Percentiles rank a stretch among this genome's conserved stretches.
phyloP scores from a whole-genome alignment of 2,888 invertebrate species.

The Toxonevra muliebris region DNA sequence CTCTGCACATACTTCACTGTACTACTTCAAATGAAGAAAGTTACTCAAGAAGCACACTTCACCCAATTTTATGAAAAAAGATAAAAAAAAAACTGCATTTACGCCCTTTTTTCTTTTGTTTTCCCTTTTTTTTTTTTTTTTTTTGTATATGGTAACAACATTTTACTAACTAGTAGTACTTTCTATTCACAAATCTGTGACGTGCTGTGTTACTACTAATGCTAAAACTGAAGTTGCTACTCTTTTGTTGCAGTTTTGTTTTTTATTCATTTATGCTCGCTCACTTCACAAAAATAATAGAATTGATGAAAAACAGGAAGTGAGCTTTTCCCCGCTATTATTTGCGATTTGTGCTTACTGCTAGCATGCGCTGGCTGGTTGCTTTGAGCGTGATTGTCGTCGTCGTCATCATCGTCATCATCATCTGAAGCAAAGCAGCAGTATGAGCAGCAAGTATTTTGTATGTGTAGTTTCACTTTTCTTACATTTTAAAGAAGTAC shows the following conservation, averaged over 20 bases:
- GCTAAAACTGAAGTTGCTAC: constrained; percentile 11
- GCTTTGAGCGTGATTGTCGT: not conserved
- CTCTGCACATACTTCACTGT: too few species aligned
- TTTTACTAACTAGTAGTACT: too few species aligned
- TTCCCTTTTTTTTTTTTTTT: too few species aligned
- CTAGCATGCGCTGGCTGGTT: not conserved
- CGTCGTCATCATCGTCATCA: not conserved
- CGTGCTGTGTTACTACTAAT: not conserved
- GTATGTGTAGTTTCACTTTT: constrained; percentile 3
- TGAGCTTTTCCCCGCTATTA: constrained; percentile 37
- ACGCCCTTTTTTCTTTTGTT: too few species aligned
- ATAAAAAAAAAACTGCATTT: too few species aligned
- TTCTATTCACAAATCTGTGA: too few species aligned
- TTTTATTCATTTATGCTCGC: constrained; percentile 31
- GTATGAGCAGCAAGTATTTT: not conserved
- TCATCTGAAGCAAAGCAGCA: not conserved
- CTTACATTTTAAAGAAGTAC: constrained; percentile 6
- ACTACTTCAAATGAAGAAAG: too few species aligned
- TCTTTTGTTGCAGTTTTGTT: not conserved
- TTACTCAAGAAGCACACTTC: too few species aligned
- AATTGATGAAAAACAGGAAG: constrained; percentile 41
- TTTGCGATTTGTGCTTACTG: constrained; percentile 29
- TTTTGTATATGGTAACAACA: too few species aligned
- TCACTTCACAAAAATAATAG: constrained; percentile 40
- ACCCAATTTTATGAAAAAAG: too few species aligned